Evolutionary conservation across 1,140 invertebrate genomes (phyloP).

Genomic region (Ericerus pela): DNA sequence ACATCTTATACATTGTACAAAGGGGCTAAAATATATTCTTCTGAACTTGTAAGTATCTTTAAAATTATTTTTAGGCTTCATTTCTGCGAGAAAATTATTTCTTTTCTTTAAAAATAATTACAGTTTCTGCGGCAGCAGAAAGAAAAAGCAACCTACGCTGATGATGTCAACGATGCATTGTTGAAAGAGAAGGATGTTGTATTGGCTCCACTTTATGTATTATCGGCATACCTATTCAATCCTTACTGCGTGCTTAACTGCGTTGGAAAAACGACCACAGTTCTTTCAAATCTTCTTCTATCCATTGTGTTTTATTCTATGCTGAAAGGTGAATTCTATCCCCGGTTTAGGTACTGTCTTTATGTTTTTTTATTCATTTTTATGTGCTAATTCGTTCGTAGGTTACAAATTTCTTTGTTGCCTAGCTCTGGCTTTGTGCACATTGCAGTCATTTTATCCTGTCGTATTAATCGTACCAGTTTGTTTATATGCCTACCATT

Average conservation of each 20-base stretch:
- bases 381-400: conserved; percentile 26
- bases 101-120: conserved; percentile 16
- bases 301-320: conserved; percentile 52
- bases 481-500: conserved; percentile 19
- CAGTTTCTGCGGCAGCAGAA: conserved; percentile 25
- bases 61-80: not conserved
- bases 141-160: conserved; percentile 32
- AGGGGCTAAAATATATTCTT: conserved; percentile 49
- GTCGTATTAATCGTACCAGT: conserved; percentile 66
- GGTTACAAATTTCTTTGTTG: conserved; percentile 38
- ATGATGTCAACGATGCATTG: conserved; percentile 42
- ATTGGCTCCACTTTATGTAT: conserved; percentile 46
- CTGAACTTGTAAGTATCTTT: conserved; percentile 37
- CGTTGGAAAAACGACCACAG: conserved; percentile 77
- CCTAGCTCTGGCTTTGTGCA: conserved; percentile 53
- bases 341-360: not conserved
- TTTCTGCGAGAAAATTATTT: not conserved
- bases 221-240: conserved; percentile 78
- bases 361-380: conserved; percentile 20
- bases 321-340: conserved; percentile 39
- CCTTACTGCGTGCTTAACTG: conserved; percentile 82
- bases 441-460: conserved; percentile 76
- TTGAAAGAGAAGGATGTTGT: conserved; percentile 38
- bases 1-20: conserved; percentile 54
- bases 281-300: conserved; percentile 72